Percentiles rank a stretch among this genome's conserved stretches.
Conservation (phyloP, 92 coral and sea anemone species). For the Chrysogorgia sp. region DNA sequence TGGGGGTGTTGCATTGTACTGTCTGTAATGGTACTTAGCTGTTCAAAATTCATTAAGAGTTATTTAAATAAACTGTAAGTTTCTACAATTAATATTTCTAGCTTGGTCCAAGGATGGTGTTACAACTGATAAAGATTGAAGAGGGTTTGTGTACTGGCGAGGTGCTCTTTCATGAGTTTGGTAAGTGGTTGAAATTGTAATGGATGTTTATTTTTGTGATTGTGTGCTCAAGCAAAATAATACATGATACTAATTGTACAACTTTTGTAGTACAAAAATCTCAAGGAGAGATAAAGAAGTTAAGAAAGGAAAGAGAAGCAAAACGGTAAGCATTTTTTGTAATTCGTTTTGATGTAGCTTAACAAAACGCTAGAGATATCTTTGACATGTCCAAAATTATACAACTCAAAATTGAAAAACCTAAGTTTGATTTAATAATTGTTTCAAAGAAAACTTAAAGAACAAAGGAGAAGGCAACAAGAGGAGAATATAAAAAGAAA, state of each 20-base stretch:
- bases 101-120: slow-evolving; percentile 87
- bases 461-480: slow-evolving; percentile 76
- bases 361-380: too few relatives aligned
- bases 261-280: slow-evolving; percentile 74
- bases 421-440: background rate
- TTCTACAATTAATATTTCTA: background rate
- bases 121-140: slow-evolving; percentile 89
- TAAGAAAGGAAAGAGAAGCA: slow-evolving; percentile 76
- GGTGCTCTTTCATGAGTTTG: slow-evolving; percentile 84
- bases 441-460: slow-evolving; percentile 76
- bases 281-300: slow-evolving; percentile 70
- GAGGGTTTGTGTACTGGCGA: slow-evolving; percentile 96
- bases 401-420: too few relatives aligned
- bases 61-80: too few relatives aligned
- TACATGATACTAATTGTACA: too few relatives aligned
- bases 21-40: too few relatives aligned
- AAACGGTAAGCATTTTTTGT: slow-evolving; percentile 60
- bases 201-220: too few relatives aligned
- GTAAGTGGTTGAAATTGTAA: slow-evolving; percentile 48
- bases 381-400: too few relatives aligned
- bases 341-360: background rate
- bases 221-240: too few relatives aligned
- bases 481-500: slow-evolving; percentile 88
- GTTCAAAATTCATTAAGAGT: too few relatives aligned
- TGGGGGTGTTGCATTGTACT: too few relatives aligned